Base-by-base conservation (phyloP, 2,113 vertebrate species). In the Ornithorhynchus anatinus region DNA sequence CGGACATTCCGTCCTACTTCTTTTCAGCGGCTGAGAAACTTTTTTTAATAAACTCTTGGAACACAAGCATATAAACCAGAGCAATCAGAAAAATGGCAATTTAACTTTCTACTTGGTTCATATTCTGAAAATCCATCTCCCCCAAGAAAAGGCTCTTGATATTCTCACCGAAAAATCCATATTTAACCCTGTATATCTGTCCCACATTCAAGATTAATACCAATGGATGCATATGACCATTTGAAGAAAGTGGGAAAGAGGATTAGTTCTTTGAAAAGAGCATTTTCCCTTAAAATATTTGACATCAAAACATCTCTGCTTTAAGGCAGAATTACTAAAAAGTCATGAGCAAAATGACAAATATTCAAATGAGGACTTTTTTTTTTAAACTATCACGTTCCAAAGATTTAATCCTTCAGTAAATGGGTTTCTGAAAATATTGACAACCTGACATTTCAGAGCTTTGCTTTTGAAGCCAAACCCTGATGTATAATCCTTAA, bases 381-480 rank as follows among this genome's bases (percentile, higher is more conserved):
- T 42, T 70, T 50, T 45, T 86, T 75, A 50, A 42, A 10, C 4
- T 2, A 16, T 61, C 64, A 81, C 27, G 50, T 23, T 77, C 45
- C 8, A 58, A 84, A n/a, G n/a, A 63, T 59, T 80, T 63, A 75
- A 59, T 19, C 67, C 32, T 25, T 45, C 43, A 57, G 7, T 22
- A 22, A 57, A 43, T 29, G 19, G 64, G 15, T 69, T 80, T 65
- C 32, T 35, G 1, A 79, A 84, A 38, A 67, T 58, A 79, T 2
- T 65, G 40, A 72, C 33, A 80, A 75, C 3, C 37, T 37, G 40
- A 19, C 11, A 75, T 72, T 91, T 86, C 48, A 63, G 53, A 87
- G 52, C 13, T 40, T 76, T 81, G 42, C 76, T 84, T 79, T 69
- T 69, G 45, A 87, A 81, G 20, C 10, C 36, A 69, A 81, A 65